Evolutionary conservation across 2,113 vertebrate species (phyloP), one percentile per base, ranked within the genome.

Genomic region (Physeter macrocephalus): DNA sequence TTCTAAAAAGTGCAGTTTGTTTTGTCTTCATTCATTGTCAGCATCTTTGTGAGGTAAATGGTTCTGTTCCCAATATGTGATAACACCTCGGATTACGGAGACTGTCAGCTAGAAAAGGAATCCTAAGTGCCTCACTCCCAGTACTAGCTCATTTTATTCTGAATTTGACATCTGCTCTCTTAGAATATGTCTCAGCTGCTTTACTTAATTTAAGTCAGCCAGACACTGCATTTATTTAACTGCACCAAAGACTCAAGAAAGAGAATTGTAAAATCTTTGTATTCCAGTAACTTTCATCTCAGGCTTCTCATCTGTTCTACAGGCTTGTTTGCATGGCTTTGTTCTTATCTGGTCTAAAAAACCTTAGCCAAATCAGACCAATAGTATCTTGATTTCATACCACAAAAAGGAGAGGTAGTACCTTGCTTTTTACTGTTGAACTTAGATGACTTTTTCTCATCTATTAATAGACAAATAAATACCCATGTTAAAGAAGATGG

Each of bases 151-250:
- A 25, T 59, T 90, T 93, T 77, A 92, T 86, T 86, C 86, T 92
- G 39, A 89, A 88, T 49, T 89, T 46, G 34, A 86, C 81, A 91
- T 89, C 82, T 82, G 43, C 36, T 96, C 14, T 81, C 62, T 94
- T 82, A 81, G 59, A 78, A 69, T 66, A 31, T 64, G 14, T 82
- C 93, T 93, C 52, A 84, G 5, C 80, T 94, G 27, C 43, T 90
- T 90, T 41, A 75, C n/a, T 87, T 93, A 41, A 94, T 90, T 86
- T 91, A 41, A 88, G 29, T 81, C 29, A 88, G 31, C n/a, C 39
- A 81, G 75, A 93, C 94, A 81, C 80, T 82, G 43, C 77, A 80
- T 96, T 94, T 96, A 52, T 92, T 95, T 94, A 88, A 95, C 34
- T 90, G 5, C 31, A 93, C 10, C 21, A 88, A 83, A 67, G 86